phyloP scores from a whole-genome alignment of 2,888 invertebrate species.

The Ommatoiulus sabulosus region DNA sequence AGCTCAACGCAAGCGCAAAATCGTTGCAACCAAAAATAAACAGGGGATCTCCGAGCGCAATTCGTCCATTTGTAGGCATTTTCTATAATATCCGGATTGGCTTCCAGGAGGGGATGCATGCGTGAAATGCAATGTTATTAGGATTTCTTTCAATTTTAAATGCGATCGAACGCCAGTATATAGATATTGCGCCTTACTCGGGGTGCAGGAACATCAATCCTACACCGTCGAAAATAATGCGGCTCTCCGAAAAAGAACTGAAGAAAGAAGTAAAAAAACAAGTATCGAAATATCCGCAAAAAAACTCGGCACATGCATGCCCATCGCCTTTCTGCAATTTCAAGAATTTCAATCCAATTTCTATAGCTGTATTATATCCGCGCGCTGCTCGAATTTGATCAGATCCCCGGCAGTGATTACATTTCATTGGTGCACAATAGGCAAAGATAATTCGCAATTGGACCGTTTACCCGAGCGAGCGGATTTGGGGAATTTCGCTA shows the following conservation, averaged over 20 bases:
- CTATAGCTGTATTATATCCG: not conserved
- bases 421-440: not conserved
- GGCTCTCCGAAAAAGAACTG: too few species aligned
- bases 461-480: not conserved
- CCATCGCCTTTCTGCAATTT: constrained; percentile 3
- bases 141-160: constrained; percentile 40
- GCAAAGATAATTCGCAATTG: constrained; percentile 35
- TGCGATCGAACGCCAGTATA: constrained; percentile 30
- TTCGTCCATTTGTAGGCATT: constrained; percentile 29
- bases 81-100: constrained; percentile 43
- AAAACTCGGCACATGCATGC: not conserved
- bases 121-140: constrained; percentile 43
- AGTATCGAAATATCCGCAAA: not conserved
- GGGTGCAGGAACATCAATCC: constrained; percentile 14
- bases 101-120: constrained; percentile 23
- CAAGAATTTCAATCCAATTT: constrained; percentile 35
- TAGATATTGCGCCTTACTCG: not conserved
- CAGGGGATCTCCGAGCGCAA: not conserved
- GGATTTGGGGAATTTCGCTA: not conserved
- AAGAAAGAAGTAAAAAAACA: not conserved
- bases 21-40: not conserved
- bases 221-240: constrained; percentile 10
- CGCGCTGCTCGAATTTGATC: not conserved
- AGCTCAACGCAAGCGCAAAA: constrained; percentile 37
- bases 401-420: constrained; percentile 32